phyloP scores from a whole-genome alignment of 2,888 invertebrate species.

The Parnassius smintheus region DNA sequence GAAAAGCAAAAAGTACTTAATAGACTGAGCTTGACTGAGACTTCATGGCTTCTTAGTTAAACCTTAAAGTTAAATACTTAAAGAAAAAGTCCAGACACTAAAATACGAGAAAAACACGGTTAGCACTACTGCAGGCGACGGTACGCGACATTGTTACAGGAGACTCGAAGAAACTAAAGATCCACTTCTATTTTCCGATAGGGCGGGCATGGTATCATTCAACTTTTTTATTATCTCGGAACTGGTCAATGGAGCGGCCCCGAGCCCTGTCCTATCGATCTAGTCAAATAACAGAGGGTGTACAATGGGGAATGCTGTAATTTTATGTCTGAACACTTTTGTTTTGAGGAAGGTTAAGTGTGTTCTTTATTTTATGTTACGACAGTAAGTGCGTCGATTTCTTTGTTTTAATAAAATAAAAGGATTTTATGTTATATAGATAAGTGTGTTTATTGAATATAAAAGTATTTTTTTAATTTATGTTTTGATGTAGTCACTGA shows the following conservation, averaged over 20 bases:
- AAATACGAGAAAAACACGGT: slow-evolving; percentile 32
- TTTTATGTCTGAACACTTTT: slow-evolving; percentile 22
- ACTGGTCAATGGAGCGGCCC: slow-evolving; percentile 59
- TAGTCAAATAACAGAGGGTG: slow-evolving; percentile 31
- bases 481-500: no score
- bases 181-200: slow-evolving; percentile 75
- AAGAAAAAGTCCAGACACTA: slow-evolving; percentile 18
- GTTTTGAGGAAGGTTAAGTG: slow-evolving; percentile 15
- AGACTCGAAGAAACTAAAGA: slow-evolving; percentile 64
- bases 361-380: slow-evolving; percentile 2
- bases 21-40: neutral
- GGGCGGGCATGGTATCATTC: slow-evolving; percentile 70
- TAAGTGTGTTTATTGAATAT: no score
- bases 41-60: slow-evolving; percentile 11
- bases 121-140: slow-evolving; percentile 44
- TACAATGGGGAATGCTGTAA: slow-evolving; percentile 14
- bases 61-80: slow-evolving; percentile 16
- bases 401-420: neutral
- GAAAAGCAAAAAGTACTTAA: neutral
- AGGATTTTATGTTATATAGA: neutral
- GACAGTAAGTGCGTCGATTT: neutral
- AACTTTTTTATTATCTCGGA: slow-evolving; percentile 76
- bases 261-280: slow-evolving; percentile 41
- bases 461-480: no score
- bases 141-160: slow-evolving; percentile 67